Base-by-base conservation (phyloP, 1,140 invertebrate species). In the Aphelenchoides fujianensis region DNA sequence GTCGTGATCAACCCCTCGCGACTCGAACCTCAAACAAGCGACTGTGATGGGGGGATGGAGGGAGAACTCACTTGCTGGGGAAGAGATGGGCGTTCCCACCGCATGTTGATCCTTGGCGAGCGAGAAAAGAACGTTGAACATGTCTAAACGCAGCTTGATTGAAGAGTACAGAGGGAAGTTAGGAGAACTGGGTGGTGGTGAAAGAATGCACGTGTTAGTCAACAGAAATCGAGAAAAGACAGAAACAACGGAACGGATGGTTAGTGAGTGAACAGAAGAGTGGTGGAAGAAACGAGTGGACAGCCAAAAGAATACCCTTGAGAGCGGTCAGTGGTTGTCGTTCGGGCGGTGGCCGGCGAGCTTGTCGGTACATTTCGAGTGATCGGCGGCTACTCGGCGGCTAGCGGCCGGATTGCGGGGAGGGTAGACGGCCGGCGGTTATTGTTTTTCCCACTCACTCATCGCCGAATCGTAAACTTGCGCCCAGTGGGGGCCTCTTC, bases 1-100 rank as follows among this genome's bases (percentile, higher is more conserved):
- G 78, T 78, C 1, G 72, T 73, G 35, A 80, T 75, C 1, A 80
- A 71, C 27, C 61, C 66, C 27, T 80, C 78, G 12, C 78, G 69
- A 3, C 52, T 74, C 31, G 69, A 74, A 57, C 69, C 74, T 79
- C 36, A 70, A 80, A n/a, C n/a, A n/a, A n/a, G n/a, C n/a, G n/a
- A n/a, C n/a, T n/a, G n/a, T n/a, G 12, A 37, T 77, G 19, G 31
- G 19, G 23, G 5, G n/a, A 69, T 41, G 30, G 48, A 9, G 3
- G 36, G 19, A 32, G 53, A 31, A 75, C 73, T 76, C 37, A 74
- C 74, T 76, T 61, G 62, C 74, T 19, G 73, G 66, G 23, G 72
- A 75, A 7, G 74, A 36, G n/a, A 75, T 63, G n/a, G 74, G 66
- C 34, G 67, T 63, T 30, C 52, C 67, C 19, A 31, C 52, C 23